Evolutionary conservation across 2,113 vertebrate species (phyloP), one percentile per base, ranked within the genome.

Genomic region (Aphelocoma coerulescens): DNA sequence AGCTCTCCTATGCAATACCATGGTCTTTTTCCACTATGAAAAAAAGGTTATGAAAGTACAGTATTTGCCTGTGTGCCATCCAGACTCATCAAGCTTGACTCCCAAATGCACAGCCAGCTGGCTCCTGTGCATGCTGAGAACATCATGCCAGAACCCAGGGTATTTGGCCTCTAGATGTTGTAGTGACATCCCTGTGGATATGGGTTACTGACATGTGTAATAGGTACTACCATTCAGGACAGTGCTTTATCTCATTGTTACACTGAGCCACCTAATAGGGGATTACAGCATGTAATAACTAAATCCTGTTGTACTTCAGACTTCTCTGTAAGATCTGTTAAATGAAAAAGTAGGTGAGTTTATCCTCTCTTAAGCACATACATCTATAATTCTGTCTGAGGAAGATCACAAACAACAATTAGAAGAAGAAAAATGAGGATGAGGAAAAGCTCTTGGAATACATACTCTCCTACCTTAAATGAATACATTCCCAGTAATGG

Each of bases 141-240:
- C n/a, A 44, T 46, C 67, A 35, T 27, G 86, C 93, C 96, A 97
- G 91, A 95, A 93, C 55, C 57, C 79, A 85, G 74, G 69, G 66
- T 86, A 69, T 92, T 95, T 97, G 95, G 85, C 92, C 96, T 48
- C 72, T 91, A 71, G 37, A 52, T 54, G 46, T 54, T 96, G 35
- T 65, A 96, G 94, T 79, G 93, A 86, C 79, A 54, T 88, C 77
- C 89, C 84, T 78, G 55, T 95, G 85, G 65, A 69, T 72, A 13
- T 48, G 67, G 72, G 85, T 95, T 96, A 87, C 88, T 85, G 85
- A 58, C 76, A 69, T 43, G 23, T 76, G 77, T 74, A 62, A 63
- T 26, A 91, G 21, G 3, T 46, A 20, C 35, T 77, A 32, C 22
- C 6, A 3, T 65, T 91, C 83, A 87, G 33, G 39, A 77, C 14